Conservation (phyloP, 2,797 vertebrate species). For the Eospalax fontanierii region DNA sequence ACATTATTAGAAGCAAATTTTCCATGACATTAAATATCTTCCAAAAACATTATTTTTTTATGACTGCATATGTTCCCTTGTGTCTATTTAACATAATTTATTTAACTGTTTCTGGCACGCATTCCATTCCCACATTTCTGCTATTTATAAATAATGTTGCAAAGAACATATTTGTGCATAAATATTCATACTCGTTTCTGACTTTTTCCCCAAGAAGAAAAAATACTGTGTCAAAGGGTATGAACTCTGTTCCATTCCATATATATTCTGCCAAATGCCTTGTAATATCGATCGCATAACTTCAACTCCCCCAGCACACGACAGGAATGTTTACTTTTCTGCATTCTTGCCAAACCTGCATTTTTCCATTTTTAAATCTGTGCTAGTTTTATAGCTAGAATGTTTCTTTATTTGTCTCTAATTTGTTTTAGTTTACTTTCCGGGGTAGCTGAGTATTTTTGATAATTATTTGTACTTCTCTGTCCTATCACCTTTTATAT, state of each 20-base stretch:
- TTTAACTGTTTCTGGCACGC: constrained; percentile 81
- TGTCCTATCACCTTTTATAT: constrained; percentile 16
- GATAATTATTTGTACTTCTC: constrained; percentile 56
- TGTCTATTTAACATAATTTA: constrained; percentile 83
- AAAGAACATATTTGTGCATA: constrained; percentile 82
- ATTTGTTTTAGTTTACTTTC: constrained; percentile 74
- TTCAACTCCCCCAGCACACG: constrained; percentile 48
- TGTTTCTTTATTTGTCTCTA: constrained; percentile 50
- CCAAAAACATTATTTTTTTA: constrained; percentile 78
- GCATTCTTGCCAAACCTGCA: constrained; percentile 71
- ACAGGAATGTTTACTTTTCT: constrained; percentile 72
- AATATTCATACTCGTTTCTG: constrained; percentile 82
- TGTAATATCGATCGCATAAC: constrained; percentile 68
- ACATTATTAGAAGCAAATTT: constrained; percentile 73
- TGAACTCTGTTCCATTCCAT: constrained; percentile 69
- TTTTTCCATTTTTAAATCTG: constrained; percentile 62
- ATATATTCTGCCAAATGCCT: constrained; percentile 74
- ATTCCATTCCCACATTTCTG: constrained; percentile 81
- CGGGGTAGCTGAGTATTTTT: constrained; percentile 69
- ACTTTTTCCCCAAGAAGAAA: constrained; percentile 75
- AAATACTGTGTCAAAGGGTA: constrained; percentile 81
- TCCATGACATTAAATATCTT: constrained; percentile 79
- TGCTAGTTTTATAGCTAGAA: constrained; percentile 71
- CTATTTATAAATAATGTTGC: constrained; percentile 84
- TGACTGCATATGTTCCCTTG: constrained; percentile 68